phyloP scores from a whole-genome alignment of 2,113 vertebrate species.

The Menidia beryllina region DNA sequence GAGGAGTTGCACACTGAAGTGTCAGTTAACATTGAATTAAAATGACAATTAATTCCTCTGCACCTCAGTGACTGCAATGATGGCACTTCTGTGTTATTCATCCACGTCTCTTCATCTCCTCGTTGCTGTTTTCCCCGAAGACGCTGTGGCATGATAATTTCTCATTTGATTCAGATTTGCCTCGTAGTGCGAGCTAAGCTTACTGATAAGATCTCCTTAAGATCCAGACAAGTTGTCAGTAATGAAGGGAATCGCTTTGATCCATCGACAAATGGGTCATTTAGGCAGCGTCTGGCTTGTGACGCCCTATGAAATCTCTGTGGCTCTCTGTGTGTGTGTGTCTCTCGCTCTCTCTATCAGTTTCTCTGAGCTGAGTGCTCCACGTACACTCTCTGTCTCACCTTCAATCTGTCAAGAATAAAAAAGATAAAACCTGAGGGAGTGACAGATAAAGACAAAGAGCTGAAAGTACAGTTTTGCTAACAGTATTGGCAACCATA shows the following conservation, averaged over 20 bases:
- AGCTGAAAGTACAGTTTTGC: slow-evolving; percentile 23
- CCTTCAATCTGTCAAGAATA: slow-evolving; percentile 11
- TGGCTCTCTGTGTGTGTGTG: slow-evolving; percentile 28
- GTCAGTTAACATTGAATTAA: slow-evolving; percentile 51
- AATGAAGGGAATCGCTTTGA: slow-evolving; percentile 84
- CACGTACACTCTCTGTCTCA: no score
- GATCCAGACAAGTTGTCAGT: slow-evolving; percentile 81
- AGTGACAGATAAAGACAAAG: slow-evolving; percentile 3
- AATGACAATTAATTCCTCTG: slow-evolving; percentile 46
- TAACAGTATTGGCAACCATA: slow-evolving; percentile 51
- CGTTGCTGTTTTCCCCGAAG: slow-evolving; percentile 64
- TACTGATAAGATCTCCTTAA: slow-evolving; percentile 80
- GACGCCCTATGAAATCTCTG: slow-evolving; percentile 66
- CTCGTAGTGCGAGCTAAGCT: slow-evolving; percentile 76
- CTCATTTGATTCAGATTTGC: slow-evolving; percentile 78
- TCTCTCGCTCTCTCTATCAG: neutral
- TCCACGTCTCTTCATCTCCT: slow-evolving; percentile 55
- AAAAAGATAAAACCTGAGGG: slow-evolving; percentile 25
- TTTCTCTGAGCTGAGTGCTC: neutral
- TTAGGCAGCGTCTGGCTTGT: slow-evolving; percentile 77
- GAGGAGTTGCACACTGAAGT: slow-evolving; percentile 17
- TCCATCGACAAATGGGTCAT: slow-evolving; percentile 83
- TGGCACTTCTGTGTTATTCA: slow-evolving; percentile 54
- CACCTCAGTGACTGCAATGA: slow-evolving; percentile 30
- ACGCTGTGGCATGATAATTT: slow-evolving; percentile 71